Percentiles rank a stretch among this genome's conserved stretches.
phyloP scores from a whole-genome alignment of 2,797 vertebrate genomes.

The Etheostoma nigrum region DNA sequence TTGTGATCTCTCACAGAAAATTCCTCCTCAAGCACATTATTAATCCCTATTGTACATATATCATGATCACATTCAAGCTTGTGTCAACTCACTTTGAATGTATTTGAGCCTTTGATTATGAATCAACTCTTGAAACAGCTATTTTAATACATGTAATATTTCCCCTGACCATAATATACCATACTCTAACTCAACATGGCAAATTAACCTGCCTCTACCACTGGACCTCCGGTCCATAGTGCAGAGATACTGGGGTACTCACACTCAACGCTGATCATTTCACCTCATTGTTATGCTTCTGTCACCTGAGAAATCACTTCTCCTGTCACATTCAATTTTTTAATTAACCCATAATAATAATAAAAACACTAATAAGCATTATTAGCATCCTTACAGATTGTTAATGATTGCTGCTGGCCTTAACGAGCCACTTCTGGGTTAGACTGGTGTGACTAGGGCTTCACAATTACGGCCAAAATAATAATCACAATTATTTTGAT shows the following conservation, averaged over 20 bases:
- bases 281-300: constrained; percentile 32
- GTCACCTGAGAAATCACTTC: constrained; percentile 3
- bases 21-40: neutral
- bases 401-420: constrained; percentile 33
- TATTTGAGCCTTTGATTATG: neutral
- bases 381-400: constrained; percentile 28
- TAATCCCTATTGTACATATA: constrained; percentile 1
- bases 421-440: constrained; percentile 5
- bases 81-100: neutral
- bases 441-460: constrained; percentile 5
- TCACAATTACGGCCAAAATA: no score
- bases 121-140: neutral
- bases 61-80: constrained; percentile 18
- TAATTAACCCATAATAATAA: constrained; percentile 42
- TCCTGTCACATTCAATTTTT: constrained; percentile 43
- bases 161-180: constrained; percentile 21
- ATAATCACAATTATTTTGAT: no score
- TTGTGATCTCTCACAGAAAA: constrained; percentile 1
- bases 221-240: neutral
- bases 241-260: constrained; percentile 36
- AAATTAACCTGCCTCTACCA: constrained; percentile 14
- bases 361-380: constrained; percentile 15
- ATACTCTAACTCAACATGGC: neutral
- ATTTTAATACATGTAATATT: neutral
- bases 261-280: constrained; percentile 28